Conservation (phyloP, 64 coral and sea anemone genomes). For the Montipora sp. region DNA sequence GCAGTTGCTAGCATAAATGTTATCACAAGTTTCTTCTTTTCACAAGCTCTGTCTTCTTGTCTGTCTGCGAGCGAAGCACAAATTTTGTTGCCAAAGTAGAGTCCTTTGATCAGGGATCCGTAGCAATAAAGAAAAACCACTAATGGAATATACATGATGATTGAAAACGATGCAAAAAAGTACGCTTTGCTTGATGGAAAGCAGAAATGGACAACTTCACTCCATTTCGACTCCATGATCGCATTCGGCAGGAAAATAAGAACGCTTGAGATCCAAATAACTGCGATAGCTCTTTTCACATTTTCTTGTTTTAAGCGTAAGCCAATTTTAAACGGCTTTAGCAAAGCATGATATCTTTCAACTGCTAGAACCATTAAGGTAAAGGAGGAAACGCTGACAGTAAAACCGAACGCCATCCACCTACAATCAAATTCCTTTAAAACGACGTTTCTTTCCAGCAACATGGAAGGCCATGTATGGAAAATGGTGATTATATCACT, state of each 20-base stretch:
- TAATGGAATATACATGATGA: conserved; percentile 21
- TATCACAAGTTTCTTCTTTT: conserved; percentile 35
- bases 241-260: background rate
- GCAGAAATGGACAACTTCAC: background rate
- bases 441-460: background rate
- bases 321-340: background rate
- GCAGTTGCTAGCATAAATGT: background rate
- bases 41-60: background rate
- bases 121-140: conserved; percentile 37
- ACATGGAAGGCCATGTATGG: background rate
- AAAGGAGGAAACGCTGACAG: background rate
- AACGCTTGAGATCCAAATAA: background rate
- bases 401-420: background rate
- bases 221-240: background rate
- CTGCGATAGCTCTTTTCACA: background rate
- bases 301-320: background rate
- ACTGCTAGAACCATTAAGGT: background rate
- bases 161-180: background rate
- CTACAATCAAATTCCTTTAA: background rate
- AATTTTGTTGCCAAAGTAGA: conserved; percentile 53
- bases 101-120: conserved; percentile 47
- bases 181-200: background rate
- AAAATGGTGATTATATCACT: conserved; percentile 16
- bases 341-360: conserved; percentile 1
- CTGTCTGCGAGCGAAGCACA: background rate